Percentiles rank a stretch among this genome's conserved stretches.
These are phyloP conservation scores for Aphis craccivora DNA, from an alignment of 1,140 invertebrate genomes.

Conservation along the genomic window DNA sequence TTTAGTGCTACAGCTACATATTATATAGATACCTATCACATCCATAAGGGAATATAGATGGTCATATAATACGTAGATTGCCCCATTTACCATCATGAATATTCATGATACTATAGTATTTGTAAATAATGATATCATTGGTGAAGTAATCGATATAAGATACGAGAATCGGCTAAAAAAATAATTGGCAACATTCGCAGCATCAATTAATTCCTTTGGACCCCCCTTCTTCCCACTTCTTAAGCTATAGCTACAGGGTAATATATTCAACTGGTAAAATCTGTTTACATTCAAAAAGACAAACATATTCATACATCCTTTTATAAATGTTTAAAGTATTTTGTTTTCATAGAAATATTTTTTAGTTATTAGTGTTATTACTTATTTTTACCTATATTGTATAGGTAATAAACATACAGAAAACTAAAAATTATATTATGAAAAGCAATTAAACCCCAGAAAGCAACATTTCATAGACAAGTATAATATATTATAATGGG, in stretches of 20 bases:
- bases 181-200: neutral
- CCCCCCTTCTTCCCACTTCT: neutral
- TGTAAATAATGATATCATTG: neutral
- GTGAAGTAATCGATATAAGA: neutral
- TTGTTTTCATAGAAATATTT: neutral
- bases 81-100: neutral
- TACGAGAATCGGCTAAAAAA: neutral
- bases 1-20: neutral
- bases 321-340: neutral
- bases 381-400: neutral
- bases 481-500: no score
- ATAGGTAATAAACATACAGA: neutral
- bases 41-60: no score
- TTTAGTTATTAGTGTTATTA: neutral
- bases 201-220: neutral
- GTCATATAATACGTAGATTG: no score
- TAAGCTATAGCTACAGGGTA: neutral
- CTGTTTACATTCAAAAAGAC: neutral
- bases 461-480: no score
- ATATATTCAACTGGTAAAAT: neutral
- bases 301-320: neutral
- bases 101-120: neutral
- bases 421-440: neutral
- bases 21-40: neutral
- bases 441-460: no score